phyloP scores from a whole-genome alignment of 2,797 vertebrate genomes.

The Thamnophis elegans region DNA sequence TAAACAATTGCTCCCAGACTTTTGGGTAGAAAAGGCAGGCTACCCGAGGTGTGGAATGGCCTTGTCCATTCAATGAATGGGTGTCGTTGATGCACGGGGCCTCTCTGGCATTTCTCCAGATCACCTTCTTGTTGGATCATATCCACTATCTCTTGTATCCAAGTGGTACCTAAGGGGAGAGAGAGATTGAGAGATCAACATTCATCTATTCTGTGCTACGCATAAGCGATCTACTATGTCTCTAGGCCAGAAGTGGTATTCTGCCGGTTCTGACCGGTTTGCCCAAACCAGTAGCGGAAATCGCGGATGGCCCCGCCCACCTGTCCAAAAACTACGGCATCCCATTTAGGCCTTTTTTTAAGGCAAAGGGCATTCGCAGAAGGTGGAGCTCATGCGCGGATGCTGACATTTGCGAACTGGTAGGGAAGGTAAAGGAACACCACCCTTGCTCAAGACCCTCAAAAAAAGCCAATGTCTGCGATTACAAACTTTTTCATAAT shows the following conservation, averaged over 20 bases:
- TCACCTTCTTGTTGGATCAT: constrained; percentile 60
- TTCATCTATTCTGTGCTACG: too few species aligned
- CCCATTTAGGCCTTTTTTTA: too few species aligned
- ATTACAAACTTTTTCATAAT: background rate
- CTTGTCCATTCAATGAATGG: constrained; percentile 58
- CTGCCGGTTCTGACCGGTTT: too few species aligned
- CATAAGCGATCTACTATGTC: background rate
- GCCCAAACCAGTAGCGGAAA: too few species aligned
- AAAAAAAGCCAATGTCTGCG: background rate
- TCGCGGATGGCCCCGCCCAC: too few species aligned
- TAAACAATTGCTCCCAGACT: background rate
- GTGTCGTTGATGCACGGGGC: constrained; percentile 45
- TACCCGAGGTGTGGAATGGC: constrained; percentile 41
- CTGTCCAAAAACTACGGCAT: too few species aligned
- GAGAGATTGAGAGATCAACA: background rate
- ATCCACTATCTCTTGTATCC: constrained; percentile 68
- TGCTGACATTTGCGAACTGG: too few species aligned
- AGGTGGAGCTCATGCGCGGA: too few species aligned
- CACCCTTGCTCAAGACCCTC: background rate
- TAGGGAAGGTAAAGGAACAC: too few species aligned
- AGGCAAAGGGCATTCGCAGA: too few species aligned
- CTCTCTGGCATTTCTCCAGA: constrained; percentile 46
- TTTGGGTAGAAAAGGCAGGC: background rate
- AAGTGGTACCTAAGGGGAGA: constrained; percentile 54
- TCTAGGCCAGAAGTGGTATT: background rate